These are phyloP conservation scores for Clarias gariepinus DNA, from an alignment of 2,113 vertebrate genomes.

Conservation along the genomic window DNA sequence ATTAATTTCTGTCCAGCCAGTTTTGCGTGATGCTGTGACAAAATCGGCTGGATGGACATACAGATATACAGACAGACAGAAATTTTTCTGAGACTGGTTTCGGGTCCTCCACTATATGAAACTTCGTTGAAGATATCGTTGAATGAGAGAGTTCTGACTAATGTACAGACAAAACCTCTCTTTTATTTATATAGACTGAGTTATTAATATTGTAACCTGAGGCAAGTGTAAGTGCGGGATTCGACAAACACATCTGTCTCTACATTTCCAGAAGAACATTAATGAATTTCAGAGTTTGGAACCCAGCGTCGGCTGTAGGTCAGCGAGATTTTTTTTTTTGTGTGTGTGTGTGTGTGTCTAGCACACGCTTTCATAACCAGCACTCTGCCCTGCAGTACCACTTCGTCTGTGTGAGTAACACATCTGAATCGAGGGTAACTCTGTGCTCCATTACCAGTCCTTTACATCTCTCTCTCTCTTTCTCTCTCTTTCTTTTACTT, in stretches of 20 bases:
- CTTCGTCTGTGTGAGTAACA: background rate
- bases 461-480: conserved; percentile 16
- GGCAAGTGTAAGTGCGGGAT: background rate
- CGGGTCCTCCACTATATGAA: too few species aligned
- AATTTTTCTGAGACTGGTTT: too few species aligned
- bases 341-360: background rate
- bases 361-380: background rate
- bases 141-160: too few species aligned
- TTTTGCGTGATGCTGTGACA: too few species aligned
- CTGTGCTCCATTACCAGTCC: background rate
- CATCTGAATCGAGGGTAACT: background rate
- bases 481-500: conserved; percentile 17
- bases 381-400: background rate
- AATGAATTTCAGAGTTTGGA: background rate
- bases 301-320: background rate
- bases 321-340: background rate
- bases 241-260: background rate
- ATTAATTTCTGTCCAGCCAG: too few species aligned
- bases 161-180: too few species aligned
- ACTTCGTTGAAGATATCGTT: too few species aligned
- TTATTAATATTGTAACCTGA: background rate
- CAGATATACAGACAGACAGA: too few species aligned
- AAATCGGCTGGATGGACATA: too few species aligned
- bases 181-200: too few species aligned
- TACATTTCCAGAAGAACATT: background rate